These are phyloP conservation scores for Prinia subflava DNA, from an alignment of 2,113 vertebrate species.

Conservation along the genomic window DNA sequence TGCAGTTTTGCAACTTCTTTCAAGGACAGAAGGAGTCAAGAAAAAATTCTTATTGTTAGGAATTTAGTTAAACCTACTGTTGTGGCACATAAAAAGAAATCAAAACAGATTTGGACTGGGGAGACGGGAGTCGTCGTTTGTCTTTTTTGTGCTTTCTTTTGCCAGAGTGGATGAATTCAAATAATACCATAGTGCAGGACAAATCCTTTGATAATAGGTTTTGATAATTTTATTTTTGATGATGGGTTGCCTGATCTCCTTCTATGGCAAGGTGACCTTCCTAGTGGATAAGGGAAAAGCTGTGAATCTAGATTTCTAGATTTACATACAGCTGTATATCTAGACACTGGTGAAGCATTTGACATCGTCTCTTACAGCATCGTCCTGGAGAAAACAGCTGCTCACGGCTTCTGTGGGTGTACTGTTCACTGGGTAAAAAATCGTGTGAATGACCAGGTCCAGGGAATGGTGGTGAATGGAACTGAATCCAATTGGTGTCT, in stretches of 20 bases:
- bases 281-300: background rate
- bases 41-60: background rate
- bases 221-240: background rate
- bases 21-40: background rate
- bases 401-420: background rate
- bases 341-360: background rate
- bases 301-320: background rate
- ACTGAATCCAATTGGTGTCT: background rate
- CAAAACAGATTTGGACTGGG: background rate
- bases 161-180: background rate
- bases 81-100: background rate
- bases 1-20: background rate
- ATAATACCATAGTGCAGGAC: background rate
- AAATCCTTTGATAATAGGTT: background rate
- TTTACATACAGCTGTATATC: background rate
- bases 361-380: accelerated
- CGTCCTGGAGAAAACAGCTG: background rate
- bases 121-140: accelerated
- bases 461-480: background rate
- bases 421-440: background rate
- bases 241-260: background rate
- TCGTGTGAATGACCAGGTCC: background rate
- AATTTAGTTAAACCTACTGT: background rate
- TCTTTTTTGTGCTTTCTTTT: background rate
- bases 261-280: background rate